phyloP scores from a whole-genome alignment of 2,888 invertebrate species.

The Dyspetes luteomarginatus region DNA sequence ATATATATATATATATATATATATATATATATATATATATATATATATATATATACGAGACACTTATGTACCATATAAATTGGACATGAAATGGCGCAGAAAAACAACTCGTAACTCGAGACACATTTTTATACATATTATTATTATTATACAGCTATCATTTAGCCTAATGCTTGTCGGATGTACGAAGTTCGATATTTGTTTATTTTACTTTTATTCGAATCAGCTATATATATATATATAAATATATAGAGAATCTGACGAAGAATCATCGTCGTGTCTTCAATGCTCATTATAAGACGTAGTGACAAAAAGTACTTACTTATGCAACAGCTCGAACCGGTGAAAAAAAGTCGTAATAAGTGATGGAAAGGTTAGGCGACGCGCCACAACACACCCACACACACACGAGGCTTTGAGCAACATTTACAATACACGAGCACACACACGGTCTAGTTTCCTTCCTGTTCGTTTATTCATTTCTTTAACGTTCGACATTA shows the following conservation, averaged over 20 bases:
- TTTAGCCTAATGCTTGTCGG: background rate
- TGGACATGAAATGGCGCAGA: background rate
- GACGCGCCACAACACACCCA: background rate
- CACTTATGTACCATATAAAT: background rate
- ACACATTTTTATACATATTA: background rate
- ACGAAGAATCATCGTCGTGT: background rate
- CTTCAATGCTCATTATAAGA: background rate
- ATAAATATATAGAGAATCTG: background rate
- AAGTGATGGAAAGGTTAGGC: background rate
- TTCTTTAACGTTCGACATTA: background rate
- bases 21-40: no score
- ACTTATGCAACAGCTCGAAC: background rate
- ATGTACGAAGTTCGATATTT: background rate
- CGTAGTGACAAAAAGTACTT: background rate
- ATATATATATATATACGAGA: background rate
- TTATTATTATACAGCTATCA: background rate
- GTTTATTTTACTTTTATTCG: background rate
- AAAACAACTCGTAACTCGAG: conserved; percentile 12
- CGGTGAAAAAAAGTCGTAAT: background rate
- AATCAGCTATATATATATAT: background rate
- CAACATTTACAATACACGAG: background rate
- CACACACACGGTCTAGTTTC: background rate
- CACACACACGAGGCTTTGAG: no score
- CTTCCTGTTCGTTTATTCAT: conserved; percentile 5
- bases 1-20: no score